Evolutionary conservation across 2,797 vertebrate species (phyloP), one percentile per base, ranked within the genome.

Genomic region (Oophaga sylvatica): DNA sequence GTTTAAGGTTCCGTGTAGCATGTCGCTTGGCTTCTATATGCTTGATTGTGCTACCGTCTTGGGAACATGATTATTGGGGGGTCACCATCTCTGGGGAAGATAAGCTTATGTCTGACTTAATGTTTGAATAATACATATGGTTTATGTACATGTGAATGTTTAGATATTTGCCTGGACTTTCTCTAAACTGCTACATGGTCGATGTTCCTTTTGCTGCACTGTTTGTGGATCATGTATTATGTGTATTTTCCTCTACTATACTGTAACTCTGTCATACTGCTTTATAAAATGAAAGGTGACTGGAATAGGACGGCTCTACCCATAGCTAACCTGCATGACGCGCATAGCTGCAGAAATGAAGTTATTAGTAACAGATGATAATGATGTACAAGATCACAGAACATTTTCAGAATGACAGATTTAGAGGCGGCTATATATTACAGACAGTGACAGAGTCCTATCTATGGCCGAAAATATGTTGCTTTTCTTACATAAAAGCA

Each of bases 1-100:
- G 68, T 90, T 76, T 91, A 71, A 6, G 56, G 20, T 26, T n/a
- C 15, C 41, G 15, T 76, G 16, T 83, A 92, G 94, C 93, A 94
- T 94, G 93, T 89, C 90, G 26, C 85, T 83, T 78, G 75, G 84
- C 84, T 86, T 85, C 31, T 0, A 13, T 79, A 35, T 86, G 88
- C 60, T 19, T 88, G 20, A 31, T 59, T 85, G n/a, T 81, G n/a
- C 63, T 26, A 11, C 35, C 53, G 41, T 67, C 22, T 79, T 29
- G 26, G 53, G 53, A 17, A 79, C 11, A 15, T 78, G 29, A 17
- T 48, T 53, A 53, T 53, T 53, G 48, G 48, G 45, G 48, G 48
- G 48, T 53, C 13, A 80, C 22, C 12, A 20, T 71, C 45, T n/a
- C 19, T 26, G 26, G 75, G 29, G 19, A 71, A 26, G 68, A 11